Base-by-base conservation (phyloP, 1,140 invertebrate species). In the Tetramorium alpestre region DNA sequence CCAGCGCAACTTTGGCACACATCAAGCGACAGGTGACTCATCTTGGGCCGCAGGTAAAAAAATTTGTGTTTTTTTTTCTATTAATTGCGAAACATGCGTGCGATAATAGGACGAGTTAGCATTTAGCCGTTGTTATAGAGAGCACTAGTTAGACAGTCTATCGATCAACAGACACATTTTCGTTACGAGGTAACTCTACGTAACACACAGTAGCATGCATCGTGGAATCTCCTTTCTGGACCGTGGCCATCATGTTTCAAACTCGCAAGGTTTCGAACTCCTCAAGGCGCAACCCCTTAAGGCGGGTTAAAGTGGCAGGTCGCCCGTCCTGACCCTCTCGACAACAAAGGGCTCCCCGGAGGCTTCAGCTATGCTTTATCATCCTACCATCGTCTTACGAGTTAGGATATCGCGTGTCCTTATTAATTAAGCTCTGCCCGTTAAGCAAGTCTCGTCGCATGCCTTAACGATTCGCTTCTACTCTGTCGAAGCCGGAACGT, bases 11-110 rank as follows among this genome's bases (percentile, higher is more conserved):
- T 60, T 95, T 98, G 88, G 98, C 98, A 47, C 98, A 98, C 95
- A 97, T 98, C 93, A 97, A 98, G 95, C 96, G 97, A 94, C 98
- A 98, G 96, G 97, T 98, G 93, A 97, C 96, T 94, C 97, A 97
- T 93, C 95, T 97, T 90, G 95, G 95, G 89, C 93, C 95, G 94
- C 97, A 96, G 96, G 97, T 97, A 96, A 95, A 82, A 49, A 28
- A 49, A 33, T 44, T 69, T 13, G 16, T 16, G 16, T 2, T 25
- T 58, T 25, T 44, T 18, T 44, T 18, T 60, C 16, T 60, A 54
- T 64, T 25, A 16, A 6, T 7, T 47, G n/a, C 8, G 8, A 69
- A 54, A 60, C 7, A 49, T 11, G 7, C 41, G 25, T 13, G n/a
- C 41, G 41, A n/a, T 6, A 22, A 38, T 47, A 62, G 10, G 16